Evolutionary conservation across 2,888 invertebrate genomes (phyloP).

Genomic region (Eupeodes latifasciatus): DNA sequence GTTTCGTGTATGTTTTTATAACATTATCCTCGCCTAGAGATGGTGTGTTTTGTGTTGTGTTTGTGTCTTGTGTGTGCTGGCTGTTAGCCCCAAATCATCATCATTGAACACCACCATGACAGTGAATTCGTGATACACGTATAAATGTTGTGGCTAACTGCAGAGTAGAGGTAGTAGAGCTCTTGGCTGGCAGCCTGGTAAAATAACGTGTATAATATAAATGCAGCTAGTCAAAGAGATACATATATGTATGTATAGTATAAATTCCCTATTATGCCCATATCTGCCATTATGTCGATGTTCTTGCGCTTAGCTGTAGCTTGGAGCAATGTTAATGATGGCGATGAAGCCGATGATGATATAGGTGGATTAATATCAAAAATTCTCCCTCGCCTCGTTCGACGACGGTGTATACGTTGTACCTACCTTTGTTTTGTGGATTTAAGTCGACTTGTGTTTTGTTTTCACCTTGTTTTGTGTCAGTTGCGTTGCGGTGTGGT

Average conservation of each 20-base stretch:
- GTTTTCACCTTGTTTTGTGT: slow-evolving; percentile 68
- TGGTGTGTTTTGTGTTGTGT: slow-evolving; percentile 9
- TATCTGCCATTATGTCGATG: slow-evolving; percentile 54
- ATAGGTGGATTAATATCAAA: slow-evolving; percentile 71
- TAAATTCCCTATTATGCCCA: slow-evolving; percentile 20
- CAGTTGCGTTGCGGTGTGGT: slow-evolving; percentile 27
- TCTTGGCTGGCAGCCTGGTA: slow-evolving; percentile 42
- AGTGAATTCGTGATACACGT: slow-evolving; percentile 63
- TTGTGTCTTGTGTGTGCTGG: not conserved
- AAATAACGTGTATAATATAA: not conserved
- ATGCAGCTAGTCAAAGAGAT: not conserved
- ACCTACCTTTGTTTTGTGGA: slow-evolving; percentile 50
- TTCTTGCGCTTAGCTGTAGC: slow-evolving; percentile 65
- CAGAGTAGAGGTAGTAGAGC: slow-evolving; percentile 11
- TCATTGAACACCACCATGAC: slow-evolving; percentile 70
- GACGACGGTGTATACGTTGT: not conserved
- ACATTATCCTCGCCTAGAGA: slow-evolving; percentile 60
- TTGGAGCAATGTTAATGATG: slow-evolving; percentile 72
- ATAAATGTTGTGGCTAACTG: slow-evolving; percentile 57
- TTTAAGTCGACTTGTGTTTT: slow-evolving; percentile 46
- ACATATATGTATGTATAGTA: not conserved
- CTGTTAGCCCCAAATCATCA: slow-evolving; percentile 58
- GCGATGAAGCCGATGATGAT: slow-evolving; percentile 65
- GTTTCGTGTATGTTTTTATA: slow-evolving; percentile 21
- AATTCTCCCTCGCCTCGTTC: slow-evolving; percentile 16